A percentile compares a stretch with the other conserved stretches of the same genome.
phyloP scores from a whole-genome alignment of 1,140 invertebrate genomes.

The Zaprionus capensis region DNA sequence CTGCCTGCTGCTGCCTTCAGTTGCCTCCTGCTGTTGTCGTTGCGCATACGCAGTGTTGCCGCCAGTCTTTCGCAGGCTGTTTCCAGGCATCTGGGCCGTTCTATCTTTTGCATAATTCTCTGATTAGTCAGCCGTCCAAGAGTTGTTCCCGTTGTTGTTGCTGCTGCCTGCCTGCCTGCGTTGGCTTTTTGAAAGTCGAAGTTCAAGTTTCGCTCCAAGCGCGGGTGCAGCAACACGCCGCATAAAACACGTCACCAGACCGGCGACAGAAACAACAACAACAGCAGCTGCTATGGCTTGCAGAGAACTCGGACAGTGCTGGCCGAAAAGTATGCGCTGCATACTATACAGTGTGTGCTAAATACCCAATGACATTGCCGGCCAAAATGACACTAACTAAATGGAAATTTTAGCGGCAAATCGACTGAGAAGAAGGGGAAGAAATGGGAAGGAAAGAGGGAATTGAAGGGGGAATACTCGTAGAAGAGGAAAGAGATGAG shows the following conservation, averaged over 20 bases:
- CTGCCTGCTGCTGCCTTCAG: constrained; percentile 13
- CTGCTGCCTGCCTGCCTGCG: constrained; percentile 25
- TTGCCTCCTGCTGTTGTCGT: constrained; percentile 16
- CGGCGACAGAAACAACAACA: constrained; percentile 22
- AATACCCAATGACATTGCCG: constrained; percentile 22
- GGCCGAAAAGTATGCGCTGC: constrained; percentile 4
- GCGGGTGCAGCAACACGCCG: constrained; percentile 46
- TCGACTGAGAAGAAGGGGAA: background rate
- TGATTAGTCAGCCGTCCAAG: constrained; percentile 66
- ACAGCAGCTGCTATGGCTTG: background rate
- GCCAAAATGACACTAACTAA: constrained; percentile 7
- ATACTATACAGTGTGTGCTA: background rate
- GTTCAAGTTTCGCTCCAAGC: constrained; percentile 64
- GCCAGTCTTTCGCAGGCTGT: constrained; percentile 4
- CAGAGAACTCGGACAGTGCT: constrained; percentile 2
- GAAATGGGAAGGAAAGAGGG: background rate
- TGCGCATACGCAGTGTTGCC: constrained; percentile 49
- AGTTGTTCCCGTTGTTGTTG: constrained; percentile 12
- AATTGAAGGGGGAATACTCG: background rate
- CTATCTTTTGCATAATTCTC: constrained; percentile 76
- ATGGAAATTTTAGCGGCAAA: background rate
- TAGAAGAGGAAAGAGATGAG: background rate
- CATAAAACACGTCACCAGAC: constrained; percentile 34
- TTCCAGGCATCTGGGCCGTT: constrained; percentile 38
- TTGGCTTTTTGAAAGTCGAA: constrained; percentile 73